These are phyloP conservation scores for Macrosoma leucophasiata DNA, from an alignment of 2,888 invertebrate species.

Conservation along the genomic window DNA sequence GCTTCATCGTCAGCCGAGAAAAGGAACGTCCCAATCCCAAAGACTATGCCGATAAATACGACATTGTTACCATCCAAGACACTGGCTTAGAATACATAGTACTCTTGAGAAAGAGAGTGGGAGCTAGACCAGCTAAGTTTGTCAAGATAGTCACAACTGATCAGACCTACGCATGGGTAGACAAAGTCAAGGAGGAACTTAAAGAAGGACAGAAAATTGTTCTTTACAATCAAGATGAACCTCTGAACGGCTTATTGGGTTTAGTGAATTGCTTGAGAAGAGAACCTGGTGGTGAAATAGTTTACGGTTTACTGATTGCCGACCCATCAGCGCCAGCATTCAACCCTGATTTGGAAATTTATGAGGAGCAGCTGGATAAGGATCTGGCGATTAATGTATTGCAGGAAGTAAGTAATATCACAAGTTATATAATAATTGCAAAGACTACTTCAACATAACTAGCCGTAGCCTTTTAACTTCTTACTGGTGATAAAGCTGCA, in stretches of 20 bases:
- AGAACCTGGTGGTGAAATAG: conserved; percentile 83
- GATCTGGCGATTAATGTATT: conserved; percentile 89
- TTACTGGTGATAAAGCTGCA: too few relatives aligned
- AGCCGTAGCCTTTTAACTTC: too few relatives aligned
- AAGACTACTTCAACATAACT: too few relatives aligned
- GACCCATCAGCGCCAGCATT: conserved; percentile 80
- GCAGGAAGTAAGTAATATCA: conserved; percentile 65
- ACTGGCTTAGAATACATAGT: conserved; percentile 71
- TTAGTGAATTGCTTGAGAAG: conserved; percentile 89
- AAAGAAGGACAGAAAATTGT: conserved; percentile 72
- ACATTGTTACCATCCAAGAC: conserved; percentile 65
- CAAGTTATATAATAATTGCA: background rate
- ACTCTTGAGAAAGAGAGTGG: conserved; percentile 66
- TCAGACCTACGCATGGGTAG: conserved; percentile 69
- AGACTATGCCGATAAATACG: conserved; percentile 54
- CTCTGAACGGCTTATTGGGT: conserved; percentile 89
- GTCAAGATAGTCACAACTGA: conserved; percentile 58
- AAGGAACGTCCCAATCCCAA: conserved; percentile 59
- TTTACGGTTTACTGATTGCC: conserved; percentile 78
- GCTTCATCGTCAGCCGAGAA: conserved; percentile 78
- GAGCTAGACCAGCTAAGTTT: conserved; percentile 61
- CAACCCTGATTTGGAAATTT: conserved; percentile 78
- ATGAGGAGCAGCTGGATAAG: conserved; percentile 78
- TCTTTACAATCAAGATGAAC: conserved; percentile 80
- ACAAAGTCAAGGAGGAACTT: conserved; percentile 59